Conservation (phyloP, 2,797 vertebrate genomes). For the Cercopithecus diana region DNA sequence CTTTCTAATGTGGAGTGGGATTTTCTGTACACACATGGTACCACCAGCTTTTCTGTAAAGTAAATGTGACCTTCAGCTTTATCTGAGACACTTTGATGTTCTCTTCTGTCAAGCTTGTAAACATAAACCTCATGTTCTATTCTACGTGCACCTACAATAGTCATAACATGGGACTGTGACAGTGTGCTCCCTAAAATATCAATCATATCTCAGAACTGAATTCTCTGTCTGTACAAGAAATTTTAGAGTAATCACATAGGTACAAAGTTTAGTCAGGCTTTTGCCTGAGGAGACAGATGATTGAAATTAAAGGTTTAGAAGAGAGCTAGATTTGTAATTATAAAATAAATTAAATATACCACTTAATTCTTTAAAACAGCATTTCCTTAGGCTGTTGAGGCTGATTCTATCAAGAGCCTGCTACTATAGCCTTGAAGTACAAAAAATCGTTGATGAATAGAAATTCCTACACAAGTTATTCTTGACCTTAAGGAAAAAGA, state of each 20-base stretch:
- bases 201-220: neutral
- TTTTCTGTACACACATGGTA: neutral
- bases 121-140: slow-evolving; percentile 25
- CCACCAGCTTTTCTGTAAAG: neutral
- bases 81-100: neutral
- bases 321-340: slow-evolving; percentile 30
- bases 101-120: slow-evolving; percentile 13
- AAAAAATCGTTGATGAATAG: neutral
- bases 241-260: slow-evolving; percentile 33
- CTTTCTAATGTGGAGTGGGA: neutral
- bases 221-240: neutral
- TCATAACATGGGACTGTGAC: neutral
- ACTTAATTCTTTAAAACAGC: slow-evolving; percentile 43
- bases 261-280: neutral
- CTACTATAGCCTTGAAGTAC: neutral
- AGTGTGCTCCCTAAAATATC: neutral
- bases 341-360: slow-evolving; percentile 50
- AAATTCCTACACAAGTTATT: neutral
- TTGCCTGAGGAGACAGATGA: neutral
- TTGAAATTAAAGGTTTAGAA: slow-evolving; percentile 51
- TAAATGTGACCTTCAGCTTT: slow-evolving; percentile 12
- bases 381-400: neutral
- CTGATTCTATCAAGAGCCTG: neutral
- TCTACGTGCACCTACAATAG: neutral
- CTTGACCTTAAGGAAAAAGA: neutral